A percentile compares a stretch with the other conserved stretches of the same genome.
Evolutionary conservation across 2,113 vertebrate species (phyloP).

Genomic region (Trinectes maculatus): DNA sequence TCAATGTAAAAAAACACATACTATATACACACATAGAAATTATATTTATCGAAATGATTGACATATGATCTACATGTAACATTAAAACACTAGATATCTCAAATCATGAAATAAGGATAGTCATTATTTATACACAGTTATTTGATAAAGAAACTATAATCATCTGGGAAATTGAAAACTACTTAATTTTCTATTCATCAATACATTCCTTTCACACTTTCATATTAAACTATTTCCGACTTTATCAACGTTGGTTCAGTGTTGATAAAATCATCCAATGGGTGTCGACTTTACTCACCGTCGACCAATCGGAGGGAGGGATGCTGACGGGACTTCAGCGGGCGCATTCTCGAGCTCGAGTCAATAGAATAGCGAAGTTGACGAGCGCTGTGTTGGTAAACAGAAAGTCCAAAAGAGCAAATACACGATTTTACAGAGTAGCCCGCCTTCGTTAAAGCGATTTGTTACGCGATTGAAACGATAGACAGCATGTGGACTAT

Average conservation of each 20-base stretch:
- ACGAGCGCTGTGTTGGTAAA: constrained; percentile 27
- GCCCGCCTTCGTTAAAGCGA: fast-evolving
- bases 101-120: no score
- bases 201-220: no score
- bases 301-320: constrained; percentile 56
- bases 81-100: no score
- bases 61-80: no score
- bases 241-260: not conserved
- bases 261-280: constrained; percentile 54
- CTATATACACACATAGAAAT: no score
- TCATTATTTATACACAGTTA: no score
- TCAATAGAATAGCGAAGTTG: constrained; percentile 30
- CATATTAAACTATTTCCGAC: not conserved
- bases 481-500: not conserved
- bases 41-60: no score
- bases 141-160: no score
- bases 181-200: no score
- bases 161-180: no score
- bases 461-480: fast-evolving
- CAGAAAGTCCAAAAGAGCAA: not conserved
- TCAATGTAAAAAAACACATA: no score
- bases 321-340: constrained; percentile 39
- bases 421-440: not conserved
- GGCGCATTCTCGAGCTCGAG: constrained; percentile 22
- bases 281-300: constrained; percentile 35